Percentiles rank a stretch among this genome's conserved stretches.
Conservation (phyloP, 2,113 vertebrate genomes). For the Felis catus region F.catus_Fca126_mat1.0 CM031418.1:90009001-90009500, state of each 20-base stretch:
- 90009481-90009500: background rate
- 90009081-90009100: background rate
- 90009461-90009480: background rate
- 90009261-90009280: background rate
- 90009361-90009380: background rate
- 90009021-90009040: background rate
- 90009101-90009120: background rate
- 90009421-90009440: background rate
- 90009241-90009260: background rate
- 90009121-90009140: background rate
- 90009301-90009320: background rate
- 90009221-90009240: background rate
- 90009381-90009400: background rate
- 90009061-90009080: background rate
- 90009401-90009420: background rate
- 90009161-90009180: background rate
- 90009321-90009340: background rate
- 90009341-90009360: background rate
- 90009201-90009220: background rate
- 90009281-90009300: background rate
- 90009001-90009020: background rate
- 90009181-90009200: background rate
- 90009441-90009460: background rate
- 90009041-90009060: background rate
- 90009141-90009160: background rate